Conservation (phyloP, 1,140 invertebrate species). For the Drosophila pseudoobscura region DNA sequence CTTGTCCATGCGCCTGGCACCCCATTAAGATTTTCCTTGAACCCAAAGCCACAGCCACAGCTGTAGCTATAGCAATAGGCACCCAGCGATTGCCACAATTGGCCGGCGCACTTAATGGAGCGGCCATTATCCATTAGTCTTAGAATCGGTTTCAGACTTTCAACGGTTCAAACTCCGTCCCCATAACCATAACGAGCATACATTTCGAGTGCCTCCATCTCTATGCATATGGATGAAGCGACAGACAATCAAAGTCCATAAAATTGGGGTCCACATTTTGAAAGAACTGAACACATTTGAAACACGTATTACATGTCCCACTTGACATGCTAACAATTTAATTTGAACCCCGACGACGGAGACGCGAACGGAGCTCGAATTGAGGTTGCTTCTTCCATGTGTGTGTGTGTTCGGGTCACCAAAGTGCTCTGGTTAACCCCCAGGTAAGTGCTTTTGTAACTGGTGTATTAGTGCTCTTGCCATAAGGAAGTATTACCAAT, state of each 20-base stretch:
- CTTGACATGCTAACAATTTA: slow-evolving; percentile 79
- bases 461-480: too few species aligned
- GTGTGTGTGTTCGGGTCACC: slow-evolving; percentile 30
- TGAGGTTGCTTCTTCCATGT: slow-evolving; percentile 19
- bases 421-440: slow-evolving; percentile 10
- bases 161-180: too few species aligned
- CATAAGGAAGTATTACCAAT: not conserved
- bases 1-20: slow-evolving; percentile 20
- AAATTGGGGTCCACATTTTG: slow-evolving; percentile 39
- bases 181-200: too few species aligned
- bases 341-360: slow-evolving; percentile 61
- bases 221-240: slow-evolving; percentile 23
- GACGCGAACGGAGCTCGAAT: slow-evolving; percentile 11
- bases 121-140: slow-evolving; percentile 35
- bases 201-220: not conserved
- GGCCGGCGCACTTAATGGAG: slow-evolving; percentile 25
- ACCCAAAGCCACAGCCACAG: slow-evolving; percentile 34
- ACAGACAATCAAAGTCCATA: slow-evolving; percentile 4
- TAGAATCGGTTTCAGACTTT: slow-evolving; percentile 36
- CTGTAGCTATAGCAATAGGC: too few species aligned
- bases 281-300: slow-evolving; percentile 58
- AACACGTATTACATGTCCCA: slow-evolving; percentile 70
- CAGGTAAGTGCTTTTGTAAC: slow-evolving; percentile 10
- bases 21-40: slow-evolving; percentile 71
- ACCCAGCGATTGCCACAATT: slow-evolving; percentile 41